Evolutionary conservation across 1,140 invertebrate genomes (phyloP).

Genomic region (Polypedilum pembai): DNA sequence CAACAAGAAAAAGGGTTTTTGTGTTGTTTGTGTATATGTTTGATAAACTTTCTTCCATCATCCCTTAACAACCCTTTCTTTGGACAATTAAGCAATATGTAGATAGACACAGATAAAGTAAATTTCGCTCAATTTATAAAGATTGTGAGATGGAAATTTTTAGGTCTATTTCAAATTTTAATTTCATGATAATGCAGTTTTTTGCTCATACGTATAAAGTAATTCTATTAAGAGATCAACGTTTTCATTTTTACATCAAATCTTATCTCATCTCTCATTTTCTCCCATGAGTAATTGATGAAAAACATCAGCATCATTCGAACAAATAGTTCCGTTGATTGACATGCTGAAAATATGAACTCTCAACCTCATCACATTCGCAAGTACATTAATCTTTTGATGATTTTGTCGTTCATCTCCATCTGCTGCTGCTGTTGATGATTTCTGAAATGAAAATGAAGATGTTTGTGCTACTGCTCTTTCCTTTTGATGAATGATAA

Average conservation of each 20-base stretch:
- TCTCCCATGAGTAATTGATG: not conserved
- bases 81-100: no score
- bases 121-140: no score
- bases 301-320: not conserved
- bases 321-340: not conserved
- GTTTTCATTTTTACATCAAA: not conserved
- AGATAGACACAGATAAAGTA: no score
- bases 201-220: not conserved
- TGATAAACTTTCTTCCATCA: no score
- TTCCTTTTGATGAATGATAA: conserved; percentile 13
- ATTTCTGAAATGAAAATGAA: no score
- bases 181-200: not conserved
- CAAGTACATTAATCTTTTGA: not conserved
- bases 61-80: no score
- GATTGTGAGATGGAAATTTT: no score
- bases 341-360: not conserved
- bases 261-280: not conserved
- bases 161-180: no score
- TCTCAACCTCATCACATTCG: not conserved
- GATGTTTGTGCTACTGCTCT: not conserved
- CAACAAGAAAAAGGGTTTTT: not conserved
- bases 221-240: not conserved
- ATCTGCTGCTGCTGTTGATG: not conserved
- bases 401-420: not conserved
- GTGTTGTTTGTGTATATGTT: no score